phyloP scores from a whole-genome alignment of 2,797 vertebrate species.

The Trachurus trachurus region DNA sequence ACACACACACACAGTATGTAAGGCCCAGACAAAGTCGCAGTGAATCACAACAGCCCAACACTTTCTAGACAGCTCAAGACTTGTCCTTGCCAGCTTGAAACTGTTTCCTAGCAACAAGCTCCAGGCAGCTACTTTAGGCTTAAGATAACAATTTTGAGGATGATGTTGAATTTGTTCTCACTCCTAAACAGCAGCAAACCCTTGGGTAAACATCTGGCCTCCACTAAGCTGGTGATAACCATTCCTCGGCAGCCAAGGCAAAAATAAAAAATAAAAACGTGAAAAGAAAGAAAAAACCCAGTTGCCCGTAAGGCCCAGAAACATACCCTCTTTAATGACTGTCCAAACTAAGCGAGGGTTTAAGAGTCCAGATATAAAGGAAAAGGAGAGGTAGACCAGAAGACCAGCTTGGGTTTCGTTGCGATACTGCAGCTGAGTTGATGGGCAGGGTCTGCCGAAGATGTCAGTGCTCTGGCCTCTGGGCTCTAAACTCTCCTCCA shows the following conservation, averaged over 20 bases:
- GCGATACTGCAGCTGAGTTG: slow-evolving; percentile 52
- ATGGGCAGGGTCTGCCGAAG: slow-evolving; percentile 53
- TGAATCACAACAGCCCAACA: slow-evolving; percentile 49
- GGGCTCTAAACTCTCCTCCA: slow-evolving; percentile 81
- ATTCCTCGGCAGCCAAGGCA: slow-evolving; percentile 32
- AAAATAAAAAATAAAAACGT: slow-evolving; percentile 6
- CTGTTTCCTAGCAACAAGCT: slow-evolving; percentile 85
- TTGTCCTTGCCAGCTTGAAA: slow-evolving; percentile 77
- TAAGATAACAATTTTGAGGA: slow-evolving; percentile 75
- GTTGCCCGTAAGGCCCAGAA: neutral
- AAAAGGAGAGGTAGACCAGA: slow-evolving; percentile 18
- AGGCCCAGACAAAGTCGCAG: slow-evolving; percentile 52
- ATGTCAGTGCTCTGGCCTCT: slow-evolving; percentile 66
- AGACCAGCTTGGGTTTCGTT: slow-evolving; percentile 24
- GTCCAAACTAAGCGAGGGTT: slow-evolving; percentile 32
- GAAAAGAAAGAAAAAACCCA: slow-evolving; percentile 14
- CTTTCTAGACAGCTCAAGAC: slow-evolving; percentile 69
- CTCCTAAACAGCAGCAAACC: slow-evolving; percentile 48
- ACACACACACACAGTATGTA: slow-evolving; percentile 14
- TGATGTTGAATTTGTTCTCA: slow-evolving; percentile 61
- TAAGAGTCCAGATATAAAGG: slow-evolving; percentile 40
- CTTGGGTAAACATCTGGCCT: slow-evolving; percentile 52
- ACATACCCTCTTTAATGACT: slow-evolving; percentile 35
- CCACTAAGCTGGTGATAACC: slow-evolving; percentile 38
- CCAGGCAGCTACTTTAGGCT: slow-evolving; percentile 75